phyloP scores from a whole-genome alignment of 2,888 invertebrate species.

The Anoplius nigerrimus region DNA sequence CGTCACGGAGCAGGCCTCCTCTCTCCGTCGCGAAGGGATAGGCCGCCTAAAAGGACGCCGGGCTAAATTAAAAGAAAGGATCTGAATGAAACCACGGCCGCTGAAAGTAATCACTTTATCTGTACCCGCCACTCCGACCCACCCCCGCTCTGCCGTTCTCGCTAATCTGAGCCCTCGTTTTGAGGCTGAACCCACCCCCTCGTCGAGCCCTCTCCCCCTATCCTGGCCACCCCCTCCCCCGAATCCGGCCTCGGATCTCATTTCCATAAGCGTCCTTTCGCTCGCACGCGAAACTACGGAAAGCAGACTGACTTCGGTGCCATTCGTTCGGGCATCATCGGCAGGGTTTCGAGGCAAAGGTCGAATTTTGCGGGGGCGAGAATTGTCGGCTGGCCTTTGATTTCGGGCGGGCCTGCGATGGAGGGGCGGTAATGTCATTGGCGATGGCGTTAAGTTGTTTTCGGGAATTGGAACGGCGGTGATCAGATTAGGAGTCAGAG shows the following conservation, averaged over 20 bases:
- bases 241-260: conserved; percentile 31
- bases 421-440: too few species aligned
- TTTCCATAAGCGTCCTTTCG: conserved; percentile 45
- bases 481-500: too few species aligned
- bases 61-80: conserved; percentile 64
- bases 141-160: conserved; percentile 10
- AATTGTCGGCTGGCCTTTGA: too few species aligned
- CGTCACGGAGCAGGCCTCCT: conserved; percentile 43
- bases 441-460: too few species aligned
- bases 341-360: too few species aligned
- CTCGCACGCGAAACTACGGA: background rate
- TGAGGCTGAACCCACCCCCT: conserved; percentile 42
- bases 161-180: conserved; percentile 57
- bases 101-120: conserved; percentile 65
- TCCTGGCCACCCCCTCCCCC: background rate
- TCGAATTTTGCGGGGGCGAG: too few species aligned
- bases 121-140: conserved; percentile 56
- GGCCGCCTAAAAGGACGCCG: conserved; percentile 47
- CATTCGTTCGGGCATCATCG: too few species aligned
- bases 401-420: too few species aligned
- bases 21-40: conserved; percentile 21
- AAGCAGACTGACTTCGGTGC: too few species aligned
- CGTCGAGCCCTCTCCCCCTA: conserved; percentile 10
- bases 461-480: too few species aligned
- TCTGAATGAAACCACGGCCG: conserved; percentile 59